Evolutionary conservation across 64 coral and sea anemone genomes (phyloP).

Genomic region (Montipora foliosa): DNA sequence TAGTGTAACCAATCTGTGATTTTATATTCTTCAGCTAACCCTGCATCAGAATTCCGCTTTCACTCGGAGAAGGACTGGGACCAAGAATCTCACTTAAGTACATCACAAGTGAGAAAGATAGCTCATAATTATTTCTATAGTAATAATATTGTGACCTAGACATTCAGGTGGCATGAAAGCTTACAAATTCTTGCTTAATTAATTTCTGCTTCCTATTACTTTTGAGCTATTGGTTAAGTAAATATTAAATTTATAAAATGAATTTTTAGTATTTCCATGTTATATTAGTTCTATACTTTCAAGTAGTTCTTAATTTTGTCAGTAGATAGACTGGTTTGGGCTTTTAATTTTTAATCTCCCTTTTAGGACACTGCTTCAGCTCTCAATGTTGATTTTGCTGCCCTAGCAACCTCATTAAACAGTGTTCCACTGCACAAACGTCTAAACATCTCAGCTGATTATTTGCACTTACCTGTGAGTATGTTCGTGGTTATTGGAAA

Average conservation of each 20-base stretch:
- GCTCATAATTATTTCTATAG: too few relatives aligned
- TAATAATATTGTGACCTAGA: too few relatives aligned
- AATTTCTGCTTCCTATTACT: too few relatives aligned
- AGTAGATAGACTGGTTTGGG: neutral
- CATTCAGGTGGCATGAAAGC: too few relatives aligned
- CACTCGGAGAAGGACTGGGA: conserved; percentile 95
- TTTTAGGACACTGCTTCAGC: conserved; percentile 44
- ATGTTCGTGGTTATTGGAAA: neutral
- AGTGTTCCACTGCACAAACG: conserved; percentile 62
- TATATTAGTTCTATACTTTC: too few relatives aligned
- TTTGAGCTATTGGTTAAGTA: too few relatives aligned
- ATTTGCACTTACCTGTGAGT: conserved; percentile 52
- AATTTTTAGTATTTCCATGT: too few relatives aligned
- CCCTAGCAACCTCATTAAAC: conserved; percentile 63
- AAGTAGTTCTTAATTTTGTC: too few relatives aligned
- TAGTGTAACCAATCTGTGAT: neutral
- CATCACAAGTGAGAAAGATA: conserved; percentile 22
- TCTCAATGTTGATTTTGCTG: conserved; percentile 59
- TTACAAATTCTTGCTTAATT: too few relatives aligned
- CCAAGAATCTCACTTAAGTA: conserved; percentile 46
- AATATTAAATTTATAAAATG: too few relatives aligned
- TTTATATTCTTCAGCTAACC: conserved; percentile 35
- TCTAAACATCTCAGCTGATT: conserved; percentile 62
- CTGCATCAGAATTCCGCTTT: conserved; percentile 91
- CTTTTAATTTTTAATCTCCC: neutral